These are phyloP conservation scores for Onchidella celtica DNA, from an alignment of 2,888 invertebrate genomes.

Conservation along the genomic window DNA sequence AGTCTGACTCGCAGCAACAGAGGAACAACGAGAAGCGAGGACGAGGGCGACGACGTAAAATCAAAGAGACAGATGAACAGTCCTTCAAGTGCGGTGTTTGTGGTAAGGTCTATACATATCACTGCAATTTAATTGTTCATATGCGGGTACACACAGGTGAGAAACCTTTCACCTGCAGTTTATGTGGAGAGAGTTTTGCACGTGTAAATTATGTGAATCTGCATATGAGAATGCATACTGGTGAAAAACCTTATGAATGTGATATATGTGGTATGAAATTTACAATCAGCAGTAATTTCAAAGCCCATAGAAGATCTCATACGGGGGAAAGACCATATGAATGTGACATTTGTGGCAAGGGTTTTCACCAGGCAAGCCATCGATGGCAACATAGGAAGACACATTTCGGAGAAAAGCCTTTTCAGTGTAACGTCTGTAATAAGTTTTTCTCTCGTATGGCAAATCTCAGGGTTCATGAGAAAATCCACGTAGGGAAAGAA, in stretches of 20 bases:
- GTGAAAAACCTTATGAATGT: background rate
- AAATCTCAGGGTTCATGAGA: too few relatives aligned
- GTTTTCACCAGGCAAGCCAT: too few relatives aligned
- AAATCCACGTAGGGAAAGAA: too few relatives aligned
- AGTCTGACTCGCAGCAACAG: too few relatives aligned
- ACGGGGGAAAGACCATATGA: background rate
- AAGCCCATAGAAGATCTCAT: background rate
- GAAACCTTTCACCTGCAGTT: background rate
- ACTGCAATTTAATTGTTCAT: background rate
- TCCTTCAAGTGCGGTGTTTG: too few relatives aligned
- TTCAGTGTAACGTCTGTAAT: too few relatives aligned
- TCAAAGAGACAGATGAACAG: too few relatives aligned
- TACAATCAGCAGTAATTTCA: background rate
- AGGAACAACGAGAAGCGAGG: too few relatives aligned
- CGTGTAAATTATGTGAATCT: background rate
- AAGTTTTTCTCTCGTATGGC: too few relatives aligned
- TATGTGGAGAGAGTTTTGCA: background rate
- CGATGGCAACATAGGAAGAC: too few relatives aligned
- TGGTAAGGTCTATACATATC: background rate
- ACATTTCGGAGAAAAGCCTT: too few relatives aligned
- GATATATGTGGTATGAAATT: background rate
- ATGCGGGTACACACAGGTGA: background rate
- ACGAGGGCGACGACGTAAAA: too few relatives aligned
- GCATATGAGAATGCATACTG: background rate
- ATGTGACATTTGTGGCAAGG: background rate